phyloP scores from a whole-genome alignment of 2,888 invertebrate species.

The Diaprepes abbreviatus region DNA sequence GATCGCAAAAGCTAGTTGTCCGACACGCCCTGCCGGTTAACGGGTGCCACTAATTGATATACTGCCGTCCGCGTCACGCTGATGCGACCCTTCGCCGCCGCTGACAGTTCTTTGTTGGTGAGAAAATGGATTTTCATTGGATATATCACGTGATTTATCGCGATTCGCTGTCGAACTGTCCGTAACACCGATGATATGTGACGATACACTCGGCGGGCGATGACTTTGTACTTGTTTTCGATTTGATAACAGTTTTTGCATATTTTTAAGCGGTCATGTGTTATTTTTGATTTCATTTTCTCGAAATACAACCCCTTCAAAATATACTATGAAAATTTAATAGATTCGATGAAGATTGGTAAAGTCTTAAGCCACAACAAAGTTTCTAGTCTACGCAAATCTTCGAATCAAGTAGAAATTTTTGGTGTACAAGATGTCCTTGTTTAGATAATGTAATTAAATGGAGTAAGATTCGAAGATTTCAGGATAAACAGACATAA shows the following conservation, averaged over 20 bases:
- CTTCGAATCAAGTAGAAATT: no score
- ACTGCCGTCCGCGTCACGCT: constrained; percentile 60
- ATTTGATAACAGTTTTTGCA: neutral
- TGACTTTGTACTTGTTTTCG: constrained; percentile 13
- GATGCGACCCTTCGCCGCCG: constrained; percentile 50
- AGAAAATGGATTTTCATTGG: constrained; percentile 54
- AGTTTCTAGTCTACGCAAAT: no score
- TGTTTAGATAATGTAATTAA: no score
- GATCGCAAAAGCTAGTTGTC: neutral
- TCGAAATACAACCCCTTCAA: no score
- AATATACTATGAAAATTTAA: no score
- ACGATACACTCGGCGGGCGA: constrained; percentile 14
- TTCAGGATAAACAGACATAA: no score
- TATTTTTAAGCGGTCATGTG: no score
- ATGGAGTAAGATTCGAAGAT: no score
- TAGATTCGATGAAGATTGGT: no score
- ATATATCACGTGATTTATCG: constrained; percentile 50
- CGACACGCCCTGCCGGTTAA: constrained; percentile 65
- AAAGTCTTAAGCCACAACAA: no score
- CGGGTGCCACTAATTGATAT: constrained; percentile 67
- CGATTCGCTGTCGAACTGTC: constrained; percentile 47
- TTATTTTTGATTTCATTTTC: no score
- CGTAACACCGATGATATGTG: constrained; percentile 40
- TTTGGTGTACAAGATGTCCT: no score
- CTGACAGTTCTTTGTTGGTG: constrained; percentile 53